These are phyloP conservation scores for Drosophila tani DNA, from an alignment of 1,140 invertebrate genomes.

Conservation along the genomic window DNA sequence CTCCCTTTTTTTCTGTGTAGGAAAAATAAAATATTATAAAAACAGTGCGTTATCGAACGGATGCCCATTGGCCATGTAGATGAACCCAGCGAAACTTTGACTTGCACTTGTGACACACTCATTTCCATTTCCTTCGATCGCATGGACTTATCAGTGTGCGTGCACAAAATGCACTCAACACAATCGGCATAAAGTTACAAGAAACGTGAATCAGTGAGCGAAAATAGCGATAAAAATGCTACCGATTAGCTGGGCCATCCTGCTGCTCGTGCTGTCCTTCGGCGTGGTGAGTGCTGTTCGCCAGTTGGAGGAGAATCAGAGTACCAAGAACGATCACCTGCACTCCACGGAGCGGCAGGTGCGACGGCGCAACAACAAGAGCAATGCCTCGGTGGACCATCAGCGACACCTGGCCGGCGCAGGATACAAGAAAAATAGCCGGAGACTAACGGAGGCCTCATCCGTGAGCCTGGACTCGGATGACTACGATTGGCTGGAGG, in stretches of 20 bases:
- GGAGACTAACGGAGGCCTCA: slow-evolving; percentile 13
- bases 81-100: slow-evolving; percentile 31
- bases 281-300: slow-evolving; percentile 39
- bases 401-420: slow-evolving; percentile 17
- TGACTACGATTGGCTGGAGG: slow-evolving; percentile 64
- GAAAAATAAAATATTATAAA: slow-evolving; percentile 17
- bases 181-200: slow-evolving; percentile 19
- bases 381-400: slow-evolving; percentile 40
- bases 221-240: slow-evolving; percentile 53
- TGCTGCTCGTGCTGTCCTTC: slow-evolving; percentile 33
- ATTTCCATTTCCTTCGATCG: slow-evolving; percentile 15
- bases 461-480: slow-evolving; percentile 31
- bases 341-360: slow-evolving; percentile 33
- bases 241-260: slow-evolving; percentile 34
- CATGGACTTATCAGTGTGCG: slow-evolving; percentile 33
- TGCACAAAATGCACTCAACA: slow-evolving; percentile 52
- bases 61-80: slow-evolving; percentile 36
- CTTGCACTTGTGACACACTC: slow-evolving; percentile 49
- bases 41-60: slow-evolving; percentile 23
- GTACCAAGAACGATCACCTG: slow-evolving; percentile 37
- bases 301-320: slow-evolving; percentile 51
- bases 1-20: slow-evolving; percentile 13
- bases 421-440: slow-evolving; percentile 11
- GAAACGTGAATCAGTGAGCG: slow-evolving; percentile 33
- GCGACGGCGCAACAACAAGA: slow-evolving; percentile 41